Evolutionary conservation across 1,140 invertebrate genomes (phyloP).

Genomic region (Temnothorax longispinosus): DNA sequence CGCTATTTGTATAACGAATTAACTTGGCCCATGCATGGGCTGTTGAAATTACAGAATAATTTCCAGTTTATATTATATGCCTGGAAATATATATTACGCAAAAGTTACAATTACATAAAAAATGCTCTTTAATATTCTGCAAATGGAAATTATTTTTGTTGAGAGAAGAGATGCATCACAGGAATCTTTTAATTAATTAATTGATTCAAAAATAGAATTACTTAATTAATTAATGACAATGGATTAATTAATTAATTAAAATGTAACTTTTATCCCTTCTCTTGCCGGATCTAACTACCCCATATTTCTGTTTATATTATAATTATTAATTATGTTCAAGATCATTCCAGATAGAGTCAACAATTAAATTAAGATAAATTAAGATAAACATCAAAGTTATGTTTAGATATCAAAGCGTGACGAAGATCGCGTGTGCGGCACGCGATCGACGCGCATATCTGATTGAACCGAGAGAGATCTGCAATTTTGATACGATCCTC

Average conservation of each 20-base stretch:
- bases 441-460: background rate
- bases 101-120: slow-evolving; percentile 28
- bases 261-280: background rate
- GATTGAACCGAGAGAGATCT: background rate
- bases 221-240: background rate
- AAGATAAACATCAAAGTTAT: background rate
- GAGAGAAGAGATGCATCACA: background rate
- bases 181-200: slow-evolving; percentile 1
- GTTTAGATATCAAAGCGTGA: background rate
- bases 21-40: slow-evolving; percentile 26
- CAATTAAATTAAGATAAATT: background rate
- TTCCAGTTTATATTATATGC: slow-evolving; percentile 21
- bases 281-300: background rate
- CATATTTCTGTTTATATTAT: background rate
- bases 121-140: background rate
- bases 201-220: background rate
- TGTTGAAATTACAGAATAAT: slow-evolving; percentile 38
- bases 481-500: background rate
- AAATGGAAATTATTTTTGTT: background rate
- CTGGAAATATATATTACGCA: background rate
- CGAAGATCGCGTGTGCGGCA: background rate
- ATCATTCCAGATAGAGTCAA: background rate
- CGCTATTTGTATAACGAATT: slow-evolving; percentile 41
- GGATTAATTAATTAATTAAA: background rate
- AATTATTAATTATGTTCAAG: background rate